Percentiles rank a stretch among this genome's conserved stretches.
These are phyloP conservation scores for Spilogale gracilis DNA, from an alignment of 2,113 vertebrate species.

Conservation along the genomic window DNA sequence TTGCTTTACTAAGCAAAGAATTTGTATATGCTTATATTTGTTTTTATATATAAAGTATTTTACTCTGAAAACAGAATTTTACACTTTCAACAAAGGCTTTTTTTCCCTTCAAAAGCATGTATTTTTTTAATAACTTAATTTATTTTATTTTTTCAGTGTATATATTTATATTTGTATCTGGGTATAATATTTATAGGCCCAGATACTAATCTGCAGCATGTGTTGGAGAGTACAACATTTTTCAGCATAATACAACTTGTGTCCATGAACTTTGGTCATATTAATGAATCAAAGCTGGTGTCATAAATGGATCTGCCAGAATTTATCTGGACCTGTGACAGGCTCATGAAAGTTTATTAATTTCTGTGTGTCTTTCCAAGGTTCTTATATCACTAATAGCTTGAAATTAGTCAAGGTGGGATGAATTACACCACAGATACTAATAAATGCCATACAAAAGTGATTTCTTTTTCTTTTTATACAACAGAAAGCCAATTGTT, in stretches of 20 bases:
- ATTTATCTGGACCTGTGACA: neutral
- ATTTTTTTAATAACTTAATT: no score
- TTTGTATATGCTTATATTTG: neutral
- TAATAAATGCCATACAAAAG: neutral
- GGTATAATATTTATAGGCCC: neutral
- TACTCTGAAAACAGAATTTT: no score
- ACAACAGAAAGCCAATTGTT: neutral
- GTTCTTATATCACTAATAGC: neutral
- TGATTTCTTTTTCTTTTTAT: neutral
- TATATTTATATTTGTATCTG: neutral
- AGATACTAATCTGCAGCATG: neutral
- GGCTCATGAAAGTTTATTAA: neutral
- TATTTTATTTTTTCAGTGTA: no score
- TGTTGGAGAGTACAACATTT: neutral
- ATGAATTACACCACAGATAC: neutral
- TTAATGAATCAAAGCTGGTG: neutral
- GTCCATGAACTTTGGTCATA: neutral
- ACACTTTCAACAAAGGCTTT: no score
- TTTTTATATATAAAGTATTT: neutral
- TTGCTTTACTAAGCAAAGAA: neutral
- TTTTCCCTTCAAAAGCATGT: no score
- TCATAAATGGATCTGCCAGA: neutral
- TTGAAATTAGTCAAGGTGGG: neutral
- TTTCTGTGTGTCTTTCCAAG: neutral
- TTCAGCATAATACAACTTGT: neutral